Evolutionary conservation across 2,113 vertebrate genomes (phyloP).

Genomic region (Pyrgilauda ruficollis): DNA sequence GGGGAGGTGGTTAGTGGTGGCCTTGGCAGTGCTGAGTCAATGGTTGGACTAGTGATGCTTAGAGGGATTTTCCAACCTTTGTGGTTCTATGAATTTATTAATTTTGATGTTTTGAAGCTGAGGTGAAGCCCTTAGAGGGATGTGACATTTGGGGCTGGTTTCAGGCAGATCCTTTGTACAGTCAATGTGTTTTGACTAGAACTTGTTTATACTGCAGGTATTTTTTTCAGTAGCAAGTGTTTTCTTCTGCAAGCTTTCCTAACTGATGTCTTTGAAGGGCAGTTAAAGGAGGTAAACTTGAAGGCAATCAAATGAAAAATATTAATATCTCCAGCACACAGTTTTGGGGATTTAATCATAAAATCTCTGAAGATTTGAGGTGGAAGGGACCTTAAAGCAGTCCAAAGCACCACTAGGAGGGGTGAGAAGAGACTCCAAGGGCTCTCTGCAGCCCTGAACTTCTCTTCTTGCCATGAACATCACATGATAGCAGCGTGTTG

Average conservation of each 20-base stretch:
- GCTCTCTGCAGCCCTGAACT: neutral
- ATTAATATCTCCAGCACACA: neutral
- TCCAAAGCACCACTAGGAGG: neutral
- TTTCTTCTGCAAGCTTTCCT: neutral
- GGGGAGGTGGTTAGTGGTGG: neutral
- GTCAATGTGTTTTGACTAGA: neutral
- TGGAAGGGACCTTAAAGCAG: neutral
- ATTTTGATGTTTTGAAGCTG: neutral
- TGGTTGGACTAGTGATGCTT: neutral
- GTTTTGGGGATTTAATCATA: neutral
- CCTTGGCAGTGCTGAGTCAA: neutral
- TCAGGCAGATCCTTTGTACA: conserved; percentile 8
- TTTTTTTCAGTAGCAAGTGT: neutral
- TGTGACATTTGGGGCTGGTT: neutral
- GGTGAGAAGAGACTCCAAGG: neutral
- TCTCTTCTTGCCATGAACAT: neutral
- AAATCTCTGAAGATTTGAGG: neutral
- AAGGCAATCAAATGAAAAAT: neutral
- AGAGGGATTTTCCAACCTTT: neutral
- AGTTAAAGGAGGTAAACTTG: neutral
- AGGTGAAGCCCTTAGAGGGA: neutral
- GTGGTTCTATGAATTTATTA: neutral
- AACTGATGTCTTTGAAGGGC: neutral
- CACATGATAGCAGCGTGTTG: rapidly evolving
- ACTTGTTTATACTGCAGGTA: neutral